These are phyloP conservation scores for Drosophila gaucha DNA, from an alignment of 2,888 invertebrate genomes.

Conservation along the genomic window DNA sequence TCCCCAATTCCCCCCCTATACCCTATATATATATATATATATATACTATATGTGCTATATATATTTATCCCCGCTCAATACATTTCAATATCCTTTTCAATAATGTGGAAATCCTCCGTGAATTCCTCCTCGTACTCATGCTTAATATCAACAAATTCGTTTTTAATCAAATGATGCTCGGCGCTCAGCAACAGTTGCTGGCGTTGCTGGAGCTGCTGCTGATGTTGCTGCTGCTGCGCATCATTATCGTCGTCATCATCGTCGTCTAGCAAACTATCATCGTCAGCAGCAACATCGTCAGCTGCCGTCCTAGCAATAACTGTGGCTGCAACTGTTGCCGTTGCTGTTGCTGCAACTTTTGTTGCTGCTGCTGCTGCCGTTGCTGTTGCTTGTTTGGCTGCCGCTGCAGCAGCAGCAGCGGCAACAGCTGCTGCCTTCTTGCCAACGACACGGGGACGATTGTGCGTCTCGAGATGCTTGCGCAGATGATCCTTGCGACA, in stretches of 20 bases:
- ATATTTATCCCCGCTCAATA: constrained; percentile 43
- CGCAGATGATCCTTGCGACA: constrained; percentile 96
- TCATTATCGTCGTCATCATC: constrained; percentile 60
- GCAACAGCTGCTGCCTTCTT: constrained; percentile 52
- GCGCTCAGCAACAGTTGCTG: constrained; percentile 42
- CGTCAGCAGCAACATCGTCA: constrained; percentile 67
- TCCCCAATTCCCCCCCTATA: not conserved
- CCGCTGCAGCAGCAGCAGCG: constrained; percentile 32
- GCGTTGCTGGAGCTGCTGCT: constrained; percentile 16
- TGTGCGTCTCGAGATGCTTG: constrained; percentile 93
- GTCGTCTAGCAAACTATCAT: constrained; percentile 64
- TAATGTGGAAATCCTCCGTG: constrained; percentile 60
- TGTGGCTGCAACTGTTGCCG: constrained; percentile 1
- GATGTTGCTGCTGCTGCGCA: constrained; percentile 22
- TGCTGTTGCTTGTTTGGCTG: constrained; percentile 21
- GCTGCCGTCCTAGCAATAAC: not conserved
- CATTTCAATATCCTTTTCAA: constrained; percentile 75
- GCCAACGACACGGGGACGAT: constrained; percentile 83
- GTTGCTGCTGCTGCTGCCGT: constrained; percentile 14
- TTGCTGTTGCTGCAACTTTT: not conserved
- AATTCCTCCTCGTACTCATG: constrained; percentile 64
- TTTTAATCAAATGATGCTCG: constrained; percentile 53
- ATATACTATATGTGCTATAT: not conserved
- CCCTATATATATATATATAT: not conserved
- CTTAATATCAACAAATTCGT: constrained; percentile 64